Evolutionary conservation across 1,140 invertebrate species (phyloP).

Genomic region (Drosophila pachea): DNA sequence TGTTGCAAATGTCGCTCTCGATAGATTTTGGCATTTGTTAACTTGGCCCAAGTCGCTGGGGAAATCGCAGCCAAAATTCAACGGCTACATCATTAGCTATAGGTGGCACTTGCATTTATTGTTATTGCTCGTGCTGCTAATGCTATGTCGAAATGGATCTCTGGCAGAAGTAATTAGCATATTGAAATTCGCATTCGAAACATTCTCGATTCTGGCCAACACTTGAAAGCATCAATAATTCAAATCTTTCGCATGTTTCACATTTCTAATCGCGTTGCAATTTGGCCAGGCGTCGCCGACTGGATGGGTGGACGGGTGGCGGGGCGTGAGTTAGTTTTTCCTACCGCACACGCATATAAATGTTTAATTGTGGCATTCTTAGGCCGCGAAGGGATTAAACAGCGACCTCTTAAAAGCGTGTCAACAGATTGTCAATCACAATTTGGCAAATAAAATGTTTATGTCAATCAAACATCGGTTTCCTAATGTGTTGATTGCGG

Average conservation of each 20-base stretch:
- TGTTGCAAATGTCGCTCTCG: conserved; percentile 60
- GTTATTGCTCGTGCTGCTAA: conserved; percentile 12
- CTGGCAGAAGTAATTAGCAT: conserved; percentile 67
- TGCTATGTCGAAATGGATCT: conserved; percentile 21
- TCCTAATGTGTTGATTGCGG: conserved; percentile 44
- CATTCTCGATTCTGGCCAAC: conserved; percentile 18
- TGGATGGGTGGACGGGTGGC: too few species aligned
- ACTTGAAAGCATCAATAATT: conserved; percentile 53
- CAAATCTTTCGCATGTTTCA: conserved; percentile 28
- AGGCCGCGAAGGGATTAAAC: conserved; percentile 30
- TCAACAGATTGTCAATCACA: conserved; percentile 74
- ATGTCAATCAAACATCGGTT: conserved; percentile 61
- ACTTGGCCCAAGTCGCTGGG: conserved; percentile 55
- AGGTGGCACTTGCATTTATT: conserved; percentile 50
- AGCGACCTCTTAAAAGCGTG: conserved; percentile 57
- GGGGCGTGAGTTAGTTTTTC: conserved; percentile 44
- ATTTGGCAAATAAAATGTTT: conserved; percentile 75
- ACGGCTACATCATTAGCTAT: conserved; percentile 56
- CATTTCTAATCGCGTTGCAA: conserved; percentile 16
- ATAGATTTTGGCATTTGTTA: conserved; percentile 75
- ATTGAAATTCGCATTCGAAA: conserved; percentile 49
- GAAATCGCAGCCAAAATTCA: conserved; percentile 57
- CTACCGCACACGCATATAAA: conserved; percentile 36
- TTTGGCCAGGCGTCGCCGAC: neutral
- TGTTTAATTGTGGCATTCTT: conserved; percentile 66